A percentile compares a stretch with the other conserved stretches of the same genome.
Conservation (phyloP, 35 echinoderm and acorn worm genomes). For the Apostichopus parvimensis region DNA sequence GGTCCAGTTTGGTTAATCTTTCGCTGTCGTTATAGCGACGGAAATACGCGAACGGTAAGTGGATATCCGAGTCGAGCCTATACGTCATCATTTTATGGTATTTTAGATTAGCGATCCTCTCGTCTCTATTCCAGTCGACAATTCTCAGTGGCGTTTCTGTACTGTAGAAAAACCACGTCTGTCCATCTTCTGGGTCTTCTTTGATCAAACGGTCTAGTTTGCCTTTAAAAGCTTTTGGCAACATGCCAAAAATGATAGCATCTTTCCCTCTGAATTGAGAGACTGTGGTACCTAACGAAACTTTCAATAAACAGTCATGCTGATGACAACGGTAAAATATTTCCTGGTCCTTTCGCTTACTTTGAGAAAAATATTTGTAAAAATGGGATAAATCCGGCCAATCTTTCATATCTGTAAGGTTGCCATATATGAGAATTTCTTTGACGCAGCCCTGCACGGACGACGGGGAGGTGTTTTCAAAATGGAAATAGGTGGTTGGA, state of each 20-base stretch:
- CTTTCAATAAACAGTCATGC: conserved; percentile 45
- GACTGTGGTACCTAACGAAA: conserved; percentile 55
- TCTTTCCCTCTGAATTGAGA: conserved; percentile 62
- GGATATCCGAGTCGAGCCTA: conserved; percentile 72
- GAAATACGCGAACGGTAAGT: conserved; percentile 72
- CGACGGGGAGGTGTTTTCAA: conserved; percentile 27
- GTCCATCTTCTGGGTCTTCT: conserved; percentile 37
- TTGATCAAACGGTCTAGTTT: conserved; percentile 21
- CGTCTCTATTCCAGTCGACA: conserved; percentile 58
- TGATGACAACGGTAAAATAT: conserved; percentile 25
- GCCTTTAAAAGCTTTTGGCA: conserved; percentile 69
- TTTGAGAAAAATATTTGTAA: conserved; percentile 33
- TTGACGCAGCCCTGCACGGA: conserved; percentile 50
- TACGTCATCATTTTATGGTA: conserved; percentile 91
- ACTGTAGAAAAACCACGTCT: conserved; percentile 86
- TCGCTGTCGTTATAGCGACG: conserved; percentile 22
- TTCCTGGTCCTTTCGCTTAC: conserved; percentile 18
- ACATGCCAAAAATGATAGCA: conserved; percentile 72
- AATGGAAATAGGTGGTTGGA: conserved; percentile 22
- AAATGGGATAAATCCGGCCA: conserved; percentile 69
- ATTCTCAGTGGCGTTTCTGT: conserved; percentile 73
- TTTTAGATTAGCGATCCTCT: conserved; percentile 53
- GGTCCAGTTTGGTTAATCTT: background rate
- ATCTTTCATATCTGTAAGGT: conserved; percentile 65
- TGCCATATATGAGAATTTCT: conserved; percentile 65